These are phyloP conservation scores for Acholoe squamosa DNA, from an alignment of 2,888 invertebrate species.

Conservation along the genomic window DNA sequence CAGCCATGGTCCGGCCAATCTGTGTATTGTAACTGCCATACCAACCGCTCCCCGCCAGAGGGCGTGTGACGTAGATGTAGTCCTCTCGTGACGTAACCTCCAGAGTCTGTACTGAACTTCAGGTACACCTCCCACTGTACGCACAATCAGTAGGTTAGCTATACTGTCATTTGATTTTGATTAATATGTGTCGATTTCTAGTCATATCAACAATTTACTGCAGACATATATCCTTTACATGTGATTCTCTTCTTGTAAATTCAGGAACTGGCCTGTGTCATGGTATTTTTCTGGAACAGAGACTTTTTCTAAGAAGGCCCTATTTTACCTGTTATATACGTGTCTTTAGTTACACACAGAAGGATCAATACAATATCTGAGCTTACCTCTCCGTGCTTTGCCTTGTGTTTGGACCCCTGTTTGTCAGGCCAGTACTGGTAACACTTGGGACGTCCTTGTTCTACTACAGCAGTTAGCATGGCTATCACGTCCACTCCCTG, in stretches of 20 bases:
- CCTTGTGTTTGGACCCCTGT: slow-evolving; percentile 79
- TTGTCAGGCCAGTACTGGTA: slow-evolving; percentile 84
- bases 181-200: neutral
- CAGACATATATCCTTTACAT: neutral
- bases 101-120: slow-evolving; percentile 81
- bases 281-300: too few relatives aligned
- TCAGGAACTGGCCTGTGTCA: too few relatives aligned
- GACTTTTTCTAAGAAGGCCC: too few relatives aligned
- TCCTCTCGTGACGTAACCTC: slow-evolving; percentile 82
- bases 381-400: slow-evolving; percentile 70
- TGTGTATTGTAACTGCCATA: slow-evolving; percentile 93
- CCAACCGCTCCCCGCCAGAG: slow-evolving; percentile 80
- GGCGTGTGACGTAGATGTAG: slow-evolving; percentile 81
- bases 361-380: neutral
- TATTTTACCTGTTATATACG: too few relatives aligned
- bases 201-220: neutral
- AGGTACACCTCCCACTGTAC: slow-evolving; percentile 89
- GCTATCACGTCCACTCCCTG: slow-evolving; percentile 92
- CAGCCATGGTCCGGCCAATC: slow-evolving; percentile 89
- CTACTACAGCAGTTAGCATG: slow-evolving; percentile 87
- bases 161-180: too few relatives aligned
- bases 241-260: neutral
- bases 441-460: slow-evolving; percentile 83
- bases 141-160: too few relatives aligned
- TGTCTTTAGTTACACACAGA: too few relatives aligned